Base-by-base conservation (phyloP, 2,113 vertebrate species). In the Chaetodon auriga region DNA sequence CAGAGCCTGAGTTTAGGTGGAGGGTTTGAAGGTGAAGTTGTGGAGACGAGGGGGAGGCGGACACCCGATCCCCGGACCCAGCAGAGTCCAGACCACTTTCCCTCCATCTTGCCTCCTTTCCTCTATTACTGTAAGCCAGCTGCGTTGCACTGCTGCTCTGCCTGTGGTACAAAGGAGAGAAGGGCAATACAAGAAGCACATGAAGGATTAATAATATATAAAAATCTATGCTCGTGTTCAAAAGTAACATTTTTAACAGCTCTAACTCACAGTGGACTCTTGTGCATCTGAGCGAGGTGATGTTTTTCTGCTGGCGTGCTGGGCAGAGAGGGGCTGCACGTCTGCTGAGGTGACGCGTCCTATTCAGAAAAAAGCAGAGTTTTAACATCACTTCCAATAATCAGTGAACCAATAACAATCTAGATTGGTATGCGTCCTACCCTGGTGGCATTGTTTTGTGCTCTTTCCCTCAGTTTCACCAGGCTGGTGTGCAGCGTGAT, bases 391-490 rank as follows among this genome's bases (percentile, higher is more conserved):
- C 48, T 18, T 70, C 23, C 12, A 61, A 35, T 12, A 19, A 77
- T 36, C 3, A 19, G 30, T 3, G 30, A 30, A 30, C 30, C 30
- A 30, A 30, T 30, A 30, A 3, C 30, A 30, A 2, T 30, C 1
- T 30, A 30, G 30, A 30, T 30, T 30, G 30, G 30, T 30, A 68
- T 23, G 54, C 57, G 21, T 11, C 93, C 61, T 83, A 98, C 97
- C 95, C 90, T 90, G 45, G 92, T 78, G 11, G 10, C 9, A 0
- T 94, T 92, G 30, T 91, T 86, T 61, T 95, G 92, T 0, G 92
- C 80, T 6, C 84, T 94, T 1, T 83, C 94, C 75, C 84, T 96
- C 75, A 99, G 91, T 89, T 94, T 98, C 76, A 83, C 68, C 0
- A 99, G 90, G 25, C 95, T 96, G 10, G 87, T 76, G 43, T 80